Evolutionary conservation across 2,113 vertebrate genomes (phyloP).

Genomic region (Odocoileus hemionus): DNA sequence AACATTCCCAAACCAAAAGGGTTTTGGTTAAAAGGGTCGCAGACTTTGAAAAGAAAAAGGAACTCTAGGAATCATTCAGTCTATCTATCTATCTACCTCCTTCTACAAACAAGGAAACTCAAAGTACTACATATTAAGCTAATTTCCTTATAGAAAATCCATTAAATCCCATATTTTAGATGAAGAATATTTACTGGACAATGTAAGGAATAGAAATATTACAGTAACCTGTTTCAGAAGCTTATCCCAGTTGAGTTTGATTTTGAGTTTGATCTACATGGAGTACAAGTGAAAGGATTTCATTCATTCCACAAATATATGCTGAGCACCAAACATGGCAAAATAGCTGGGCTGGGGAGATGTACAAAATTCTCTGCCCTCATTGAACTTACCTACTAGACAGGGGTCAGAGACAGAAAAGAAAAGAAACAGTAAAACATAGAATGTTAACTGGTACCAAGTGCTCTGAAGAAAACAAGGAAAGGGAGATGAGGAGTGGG

Average conservation of each 20-base stretch:
- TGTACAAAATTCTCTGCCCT: background rate
- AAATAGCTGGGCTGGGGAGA: background rate
- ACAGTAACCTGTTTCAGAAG: background rate
- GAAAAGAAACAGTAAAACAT: background rate
- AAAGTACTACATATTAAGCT: background rate
- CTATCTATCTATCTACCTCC: background rate
- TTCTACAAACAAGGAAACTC: slow-evolving; percentile 24
- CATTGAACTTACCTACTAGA: background rate
- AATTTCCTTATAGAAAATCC: background rate
- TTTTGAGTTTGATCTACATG: background rate
- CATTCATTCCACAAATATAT: slow-evolving; percentile 23
- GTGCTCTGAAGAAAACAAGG: background rate
- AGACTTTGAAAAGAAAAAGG: background rate
- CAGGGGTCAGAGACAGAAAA: background rate
- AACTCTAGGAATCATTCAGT: background rate
- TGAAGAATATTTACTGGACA: background rate
- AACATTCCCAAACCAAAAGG: background rate
- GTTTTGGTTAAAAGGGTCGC: background rate
- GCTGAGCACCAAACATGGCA: background rate
- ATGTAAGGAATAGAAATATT: background rate
- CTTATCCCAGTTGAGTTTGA: background rate
- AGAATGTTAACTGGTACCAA: background rate
- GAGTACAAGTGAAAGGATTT: background rate
- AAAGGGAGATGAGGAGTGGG: background rate
- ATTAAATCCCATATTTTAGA: background rate